Evolutionary conservation across 2,797 vertebrate genomes (phyloP), one percentile per base, ranked within the genome.

Genomic region (Anguilla anguilla): DNA sequence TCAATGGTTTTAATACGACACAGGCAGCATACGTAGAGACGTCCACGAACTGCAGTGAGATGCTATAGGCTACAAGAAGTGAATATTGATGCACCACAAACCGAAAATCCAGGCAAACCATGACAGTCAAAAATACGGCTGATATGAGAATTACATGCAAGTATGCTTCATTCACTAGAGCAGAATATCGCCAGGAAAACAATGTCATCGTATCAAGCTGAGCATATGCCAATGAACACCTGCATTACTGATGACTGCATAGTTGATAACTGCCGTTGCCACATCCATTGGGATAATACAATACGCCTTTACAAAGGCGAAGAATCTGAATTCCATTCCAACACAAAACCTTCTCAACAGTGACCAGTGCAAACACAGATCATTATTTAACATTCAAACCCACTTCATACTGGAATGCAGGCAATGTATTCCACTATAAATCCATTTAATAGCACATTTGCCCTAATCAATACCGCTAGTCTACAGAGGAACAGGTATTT

Each of bases 1-100:
- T 77, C 77, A 51, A 77, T 61, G 77, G 74, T 67, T 86, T 88
- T 83, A 86, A 72, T 43, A 67, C 28, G n/a, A 43, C 43, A 81
- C 19, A 64, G 72, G 49, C 46, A 83, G 46, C 31, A 35, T 28
- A 49, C 51, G 83, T 59, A 55, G 55, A 39, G 72, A 86, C 67
- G 67, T 77, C n/a, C 69, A 55, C n/a, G 10, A 28, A 9, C 43
- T 86, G 67, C 43, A 35, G 15, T 69, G 28, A 7, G 9, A 2
- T 64, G 28, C 35, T 46, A 22, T 22, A 51, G 19, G 59, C 59
- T 64, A 9, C 25, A 84, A 22, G 25, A 61, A 84, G 57, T 85
- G 43, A 49, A 2, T 82, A 49, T 82, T 51, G 43, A 49, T 51
- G 46, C 79, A 49, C 17, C 43, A 51, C 43, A 82, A 49, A 82